Conservation (phyloP, 2,797 vertebrate species). For the Pseudopleuronectes americanus region DNA sequence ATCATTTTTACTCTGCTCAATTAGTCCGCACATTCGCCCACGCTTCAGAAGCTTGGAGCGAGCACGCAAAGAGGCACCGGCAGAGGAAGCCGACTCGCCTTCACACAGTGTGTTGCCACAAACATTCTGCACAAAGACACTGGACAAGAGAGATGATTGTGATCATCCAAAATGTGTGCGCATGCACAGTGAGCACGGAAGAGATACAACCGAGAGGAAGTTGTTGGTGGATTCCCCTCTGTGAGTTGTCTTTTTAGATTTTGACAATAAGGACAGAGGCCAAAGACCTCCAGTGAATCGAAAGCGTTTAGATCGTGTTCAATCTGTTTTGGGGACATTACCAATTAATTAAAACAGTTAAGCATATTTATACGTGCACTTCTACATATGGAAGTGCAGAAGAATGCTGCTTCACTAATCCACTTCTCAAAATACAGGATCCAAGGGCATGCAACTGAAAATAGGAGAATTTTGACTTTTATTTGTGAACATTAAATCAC, state of each 20-base stretch:
- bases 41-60: slow-evolving; percentile 23
- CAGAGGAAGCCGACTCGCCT: slow-evolving; percentile 19
- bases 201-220: slow-evolving; percentile 11
- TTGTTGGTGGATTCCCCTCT: slow-evolving; percentile 34
- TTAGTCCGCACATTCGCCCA: slow-evolving; percentile 56
- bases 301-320: not conserved
- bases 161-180: slow-evolving; percentile 34
- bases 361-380: too few relatives aligned
- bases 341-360: not conserved
- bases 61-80: slow-evolving; percentile 60
- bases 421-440: too few relatives aligned
- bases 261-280: slow-evolving; percentile 17
- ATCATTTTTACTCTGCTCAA: slow-evolving; percentile 62
- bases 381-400: too few relatives aligned
- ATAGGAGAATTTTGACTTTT: too few relatives aligned
- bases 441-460: too few relatives aligned
- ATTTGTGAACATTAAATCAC: too few relatives aligned
- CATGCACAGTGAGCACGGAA: slow-evolving; percentile 30
- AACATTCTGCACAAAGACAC: slow-evolving; percentile 50
- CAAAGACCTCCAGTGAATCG: not conserved
- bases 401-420: too few relatives aligned
- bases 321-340: not conserved
- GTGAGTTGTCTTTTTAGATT: slow-evolving; percentile 45
- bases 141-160: slow-evolving; percentile 11
- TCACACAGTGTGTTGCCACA: slow-evolving; percentile 29